Conservation (phyloP, 2,797 vertebrate species). For the Neosilurus hyrtlii region DNA sequence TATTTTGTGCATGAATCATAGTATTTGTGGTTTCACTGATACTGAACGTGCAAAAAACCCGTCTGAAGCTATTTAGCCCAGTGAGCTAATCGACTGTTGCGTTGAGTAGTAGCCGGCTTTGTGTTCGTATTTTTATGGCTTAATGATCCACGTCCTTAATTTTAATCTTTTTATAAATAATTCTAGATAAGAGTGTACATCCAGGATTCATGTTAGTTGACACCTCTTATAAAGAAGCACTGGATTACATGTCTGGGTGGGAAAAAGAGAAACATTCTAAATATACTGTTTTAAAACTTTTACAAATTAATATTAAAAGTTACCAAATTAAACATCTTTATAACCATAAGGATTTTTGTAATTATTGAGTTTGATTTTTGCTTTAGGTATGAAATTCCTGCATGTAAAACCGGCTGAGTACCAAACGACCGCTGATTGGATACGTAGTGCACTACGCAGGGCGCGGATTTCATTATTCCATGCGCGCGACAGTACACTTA, state of each 20-base stretch:
- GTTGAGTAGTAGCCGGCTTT: background rate
- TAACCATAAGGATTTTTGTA: background rate
- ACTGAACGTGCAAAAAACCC: background rate
- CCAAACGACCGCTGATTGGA: background rate
- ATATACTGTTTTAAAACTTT: background rate
- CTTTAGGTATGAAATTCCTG: background rate
- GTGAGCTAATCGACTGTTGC: background rate
- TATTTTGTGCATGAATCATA: background rate
- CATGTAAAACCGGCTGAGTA: background rate
- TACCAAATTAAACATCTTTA: background rate
- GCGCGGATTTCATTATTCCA: background rate
- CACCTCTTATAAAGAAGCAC: background rate
- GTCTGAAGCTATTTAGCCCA: background rate
- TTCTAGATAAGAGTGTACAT: background rate
- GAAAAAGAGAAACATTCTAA: background rate
- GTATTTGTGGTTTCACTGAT: background rate
- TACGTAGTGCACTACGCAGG: conserved; percentile 4
- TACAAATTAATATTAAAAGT: background rate
- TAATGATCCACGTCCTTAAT: background rate
- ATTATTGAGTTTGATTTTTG: background rate
- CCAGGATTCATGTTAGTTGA: background rate
- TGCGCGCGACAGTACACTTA: background rate
- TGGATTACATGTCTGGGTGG: background rate
- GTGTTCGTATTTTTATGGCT: background rate
- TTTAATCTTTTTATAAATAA: background rate